phyloP scores from a whole-genome alignment of 2,113 vertebrate genomes.

The Muscicapa adusta region DNA sequence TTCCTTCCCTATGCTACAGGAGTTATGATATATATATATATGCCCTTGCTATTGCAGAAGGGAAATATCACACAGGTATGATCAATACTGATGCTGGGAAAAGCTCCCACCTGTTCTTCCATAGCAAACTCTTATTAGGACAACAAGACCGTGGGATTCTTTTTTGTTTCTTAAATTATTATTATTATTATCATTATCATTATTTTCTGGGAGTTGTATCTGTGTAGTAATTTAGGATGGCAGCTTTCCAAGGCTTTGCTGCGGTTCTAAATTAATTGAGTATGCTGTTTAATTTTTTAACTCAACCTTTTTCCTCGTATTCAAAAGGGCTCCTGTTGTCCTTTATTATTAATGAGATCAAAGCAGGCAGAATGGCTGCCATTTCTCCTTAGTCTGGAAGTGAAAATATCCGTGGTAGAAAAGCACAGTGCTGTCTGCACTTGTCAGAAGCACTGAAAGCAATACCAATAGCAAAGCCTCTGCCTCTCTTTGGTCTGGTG shows the following conservation, averaged over 20 bases:
- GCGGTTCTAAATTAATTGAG: slow-evolving; percentile 38
- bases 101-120: neutral
- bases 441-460: neutral
- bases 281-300: slow-evolving; percentile 35
- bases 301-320: neutral
- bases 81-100: neutral
- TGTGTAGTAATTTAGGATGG: neutral
- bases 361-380: slow-evolving; percentile 25
- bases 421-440: neutral
- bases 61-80: neutral
- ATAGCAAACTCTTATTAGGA: neutral
- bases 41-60: neutral
- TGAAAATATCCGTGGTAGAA: neutral
- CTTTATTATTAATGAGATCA: slow-evolving; percentile 30
- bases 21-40: neutral
- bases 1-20: neutral
- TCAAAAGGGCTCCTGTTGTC: neutral
- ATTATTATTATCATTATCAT: neutral
- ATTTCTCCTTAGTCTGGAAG: neutral
- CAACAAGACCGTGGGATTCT: neutral
- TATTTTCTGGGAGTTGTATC: slow-evolving; percentile 2
- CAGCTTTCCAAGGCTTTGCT: slow-evolving; percentile 30
- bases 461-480: rapidly evolving
- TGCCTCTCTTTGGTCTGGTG: neutral
- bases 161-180: neutral